Base-by-base conservation (phyloP, 2,888 invertebrate genomes). In the Margaritifera margaritifera region DNA sequence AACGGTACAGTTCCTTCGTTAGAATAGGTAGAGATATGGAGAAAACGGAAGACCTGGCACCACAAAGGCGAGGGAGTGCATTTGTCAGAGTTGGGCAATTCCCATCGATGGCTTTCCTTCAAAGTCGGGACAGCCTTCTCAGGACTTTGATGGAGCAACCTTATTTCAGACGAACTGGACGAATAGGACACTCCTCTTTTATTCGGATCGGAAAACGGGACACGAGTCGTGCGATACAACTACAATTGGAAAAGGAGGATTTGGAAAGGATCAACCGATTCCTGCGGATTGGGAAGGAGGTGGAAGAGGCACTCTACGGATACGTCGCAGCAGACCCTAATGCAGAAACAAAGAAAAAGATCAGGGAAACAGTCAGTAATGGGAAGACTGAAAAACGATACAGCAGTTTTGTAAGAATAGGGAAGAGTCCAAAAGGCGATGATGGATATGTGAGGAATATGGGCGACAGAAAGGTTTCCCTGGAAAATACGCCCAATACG, bases 11-110 rank as follows among this genome's bases (percentile, higher is more conserved):
- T 24, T 66, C 75, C 18, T 75, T 72, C 62, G 70, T 75, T 22
- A 52, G 75, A 24, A 75, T 74, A 19, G 77, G 77, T 6, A 58
- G 64, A 53, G 62, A 62, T 58, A 50, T 58, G 6, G 50, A 66
- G 19, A 55, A 51, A 52, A 58, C 18, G 42, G 20, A 42, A 22
- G 24, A 58, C 22, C 25, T 53, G 15, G 52, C 42, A 19, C 20
- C 42, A 24, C 53, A 58, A 19, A 74, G 74, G 58, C 61, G 74
- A 20, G 71, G 68, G 19, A 72, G 79, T 57, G 79, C 74, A 1
- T 80, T 79, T 59, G 75, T 80, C 27, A 66, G 80, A 27, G 74
- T 80, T 63, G 80, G 80, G 31, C 79, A 80, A 57, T 76, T 80
- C 62, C 80, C 80, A 6, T 70, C 80, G 4, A 75, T 79, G 4